A percentile compares a stretch with the other conserved stretches of the same genome.
phyloP scores from a whole-genome alignment of 92 coral and sea anemone genomes.

The Parazoanthus darwini region DNA sequence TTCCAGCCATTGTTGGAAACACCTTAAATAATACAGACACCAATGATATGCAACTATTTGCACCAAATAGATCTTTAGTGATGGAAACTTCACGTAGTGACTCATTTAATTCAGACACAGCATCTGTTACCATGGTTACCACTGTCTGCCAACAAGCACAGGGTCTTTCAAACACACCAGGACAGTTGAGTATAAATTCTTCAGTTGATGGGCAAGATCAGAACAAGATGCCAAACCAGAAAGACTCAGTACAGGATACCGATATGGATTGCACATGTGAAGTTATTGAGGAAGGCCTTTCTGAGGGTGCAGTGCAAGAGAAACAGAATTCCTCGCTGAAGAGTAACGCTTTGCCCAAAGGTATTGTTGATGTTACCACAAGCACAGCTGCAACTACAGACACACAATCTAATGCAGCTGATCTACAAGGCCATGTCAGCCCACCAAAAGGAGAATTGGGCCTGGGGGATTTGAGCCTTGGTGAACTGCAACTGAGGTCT shows the following conservation, averaged over 20 bases:
- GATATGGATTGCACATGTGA: background rate
- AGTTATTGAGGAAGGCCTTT: constrained; percentile 21
- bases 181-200: background rate
- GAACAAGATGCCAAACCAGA: background rate
- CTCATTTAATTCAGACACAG: background rate
- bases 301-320: background rate
- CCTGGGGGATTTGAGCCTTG: constrained; percentile 30
- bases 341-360: background rate
- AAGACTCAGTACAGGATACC: background rate
- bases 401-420: background rate
- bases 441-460: constrained; percentile 7
- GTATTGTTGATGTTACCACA: background rate
- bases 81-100: background rate
- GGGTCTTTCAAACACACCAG: background rate
- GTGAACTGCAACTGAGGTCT: constrained; percentile 52
- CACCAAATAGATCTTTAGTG: background rate
- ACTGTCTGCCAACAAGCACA: background rate
- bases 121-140: constrained; percentile 17
- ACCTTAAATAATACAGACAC: background rate
- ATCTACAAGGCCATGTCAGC: background rate
- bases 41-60: background rate
- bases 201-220: background rate
- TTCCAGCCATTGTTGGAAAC: background rate
- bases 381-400: background rate
- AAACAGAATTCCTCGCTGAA: background rate